Evolutionary conservation across 1,140 invertebrate species (phyloP).

Genomic region (Hesperophylax magnus): DNA sequence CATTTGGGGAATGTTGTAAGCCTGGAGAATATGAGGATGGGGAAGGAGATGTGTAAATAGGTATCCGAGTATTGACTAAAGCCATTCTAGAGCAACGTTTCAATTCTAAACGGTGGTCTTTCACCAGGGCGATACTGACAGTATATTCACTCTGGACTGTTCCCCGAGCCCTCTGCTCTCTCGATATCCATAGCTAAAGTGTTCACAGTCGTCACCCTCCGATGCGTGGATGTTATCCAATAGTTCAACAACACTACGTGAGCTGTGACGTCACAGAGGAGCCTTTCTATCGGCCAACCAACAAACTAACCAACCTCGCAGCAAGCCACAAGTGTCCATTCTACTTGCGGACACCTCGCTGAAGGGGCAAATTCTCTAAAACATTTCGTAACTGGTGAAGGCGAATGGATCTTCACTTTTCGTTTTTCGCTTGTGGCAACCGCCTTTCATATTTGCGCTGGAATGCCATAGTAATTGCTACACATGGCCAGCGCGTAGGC

Average conservation of each 20-base stretch:
- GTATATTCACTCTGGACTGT: too few relatives aligned
- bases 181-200: too few relatives aligned
- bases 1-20: too few relatives aligned
- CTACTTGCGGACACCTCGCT: constrained; percentile 11
- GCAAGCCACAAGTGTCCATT: constrained; percentile 22
- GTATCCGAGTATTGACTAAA: too few relatives aligned
- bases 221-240: constrained; percentile 32
- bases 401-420: neutral
- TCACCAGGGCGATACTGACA: too few relatives aligned
- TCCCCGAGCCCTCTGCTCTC: too few relatives aligned
- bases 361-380: neutral
- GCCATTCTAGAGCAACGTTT: too few relatives aligned
- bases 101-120: too few relatives aligned
- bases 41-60: too few relatives aligned
- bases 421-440: neutral
- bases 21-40: too few relatives aligned
- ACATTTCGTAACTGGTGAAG: too few relatives aligned
- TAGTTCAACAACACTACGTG: constrained; percentile 27
- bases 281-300: constrained; percentile 28
- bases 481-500: constrained; percentile 32
- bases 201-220: constrained; percentile 6
- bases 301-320: neutral
- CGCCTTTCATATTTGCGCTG: constrained; percentile 37
- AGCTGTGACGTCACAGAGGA: constrained; percentile 28
- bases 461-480: constrained; percentile 41